A percentile compares a stretch with the other conserved stretches of the same genome.
These are phyloP conservation scores for Oxyura jamaicensis DNA, from an alignment of 2,113 vertebrate genomes.

Conservation along the genomic window DNA sequence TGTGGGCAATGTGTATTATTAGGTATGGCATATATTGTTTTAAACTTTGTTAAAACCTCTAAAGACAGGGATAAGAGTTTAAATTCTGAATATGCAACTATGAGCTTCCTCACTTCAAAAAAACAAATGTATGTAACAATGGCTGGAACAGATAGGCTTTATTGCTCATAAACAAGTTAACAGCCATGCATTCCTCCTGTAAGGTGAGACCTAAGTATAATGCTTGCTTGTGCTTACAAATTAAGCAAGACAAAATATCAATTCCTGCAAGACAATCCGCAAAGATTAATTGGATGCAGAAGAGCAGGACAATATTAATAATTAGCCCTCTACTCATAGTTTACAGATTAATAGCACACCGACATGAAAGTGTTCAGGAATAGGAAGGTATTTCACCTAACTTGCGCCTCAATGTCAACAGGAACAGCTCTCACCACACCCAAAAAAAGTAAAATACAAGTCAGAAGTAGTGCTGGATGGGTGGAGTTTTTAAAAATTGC, in stretches of 20 bases:
- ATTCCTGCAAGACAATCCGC: not conserved
- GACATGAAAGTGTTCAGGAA: not conserved
- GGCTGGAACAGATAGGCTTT: not conserved
- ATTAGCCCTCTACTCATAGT: not conserved
- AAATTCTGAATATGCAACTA: not conserved
- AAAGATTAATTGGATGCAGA: not conserved
- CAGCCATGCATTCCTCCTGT: not conserved
- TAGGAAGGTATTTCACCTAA: not conserved
- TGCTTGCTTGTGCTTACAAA: not conserved
- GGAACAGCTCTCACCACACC: not conserved
- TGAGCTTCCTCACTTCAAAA: not conserved
- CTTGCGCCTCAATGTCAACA: not conserved
- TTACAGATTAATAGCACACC: not conserved
- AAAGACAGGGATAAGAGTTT: not conserved
- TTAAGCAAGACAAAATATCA: not conserved
- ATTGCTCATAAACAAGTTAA: not conserved
- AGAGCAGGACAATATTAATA: not conserved
- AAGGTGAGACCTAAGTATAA: not conserved
- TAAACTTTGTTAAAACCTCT: not conserved
- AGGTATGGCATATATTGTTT: not conserved
- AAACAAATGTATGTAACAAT: not conserved
- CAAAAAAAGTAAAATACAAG: not conserved
- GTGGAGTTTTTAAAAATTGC: not conserved
- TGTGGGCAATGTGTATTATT: not conserved
- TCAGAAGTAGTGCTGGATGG: not conserved